A percentile compares a stretch with the other conserved stretches of the same genome.
Conservation (phyloP, 2,888 invertebrate species). For the Iselma pallidipennis region DNA sequence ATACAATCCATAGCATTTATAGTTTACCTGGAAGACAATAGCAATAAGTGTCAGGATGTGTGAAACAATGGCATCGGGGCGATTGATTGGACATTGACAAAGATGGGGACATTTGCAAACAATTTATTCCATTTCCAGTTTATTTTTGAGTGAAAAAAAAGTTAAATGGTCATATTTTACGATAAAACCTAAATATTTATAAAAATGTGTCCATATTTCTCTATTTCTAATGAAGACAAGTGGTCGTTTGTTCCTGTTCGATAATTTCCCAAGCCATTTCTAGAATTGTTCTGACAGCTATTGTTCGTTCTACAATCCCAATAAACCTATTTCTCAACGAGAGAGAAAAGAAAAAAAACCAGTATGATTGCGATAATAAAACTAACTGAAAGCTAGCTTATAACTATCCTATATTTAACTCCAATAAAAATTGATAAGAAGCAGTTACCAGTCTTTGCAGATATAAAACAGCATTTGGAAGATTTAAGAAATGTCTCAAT, state of each 20-base stretch:
- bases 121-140: background rate
- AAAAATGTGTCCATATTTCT: background rate
- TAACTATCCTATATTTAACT: no score
- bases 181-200: background rate
- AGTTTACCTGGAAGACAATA: slow-evolving; percentile 7
- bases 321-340: background rate
- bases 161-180: no score
- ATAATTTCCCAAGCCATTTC: background rate
- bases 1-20: background rate
- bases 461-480: no score
- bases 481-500: no score
- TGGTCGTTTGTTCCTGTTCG: background rate
- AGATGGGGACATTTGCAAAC: background rate
- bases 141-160: background rate
- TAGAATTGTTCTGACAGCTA: background rate
- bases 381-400: no score
- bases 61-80: background rate
- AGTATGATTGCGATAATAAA: no score
- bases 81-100: slow-evolving; percentile 1
- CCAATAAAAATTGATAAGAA: no score
- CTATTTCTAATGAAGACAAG: background rate
- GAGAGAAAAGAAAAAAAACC: background rate
- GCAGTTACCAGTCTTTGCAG: no score
- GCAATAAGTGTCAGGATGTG: slow-evolving; percentile 3
- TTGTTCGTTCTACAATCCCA: background rate